phyloP scores from a whole-genome alignment of 2,797 vertebrate genomes.

The Sebastes steindachneri region DNA sequence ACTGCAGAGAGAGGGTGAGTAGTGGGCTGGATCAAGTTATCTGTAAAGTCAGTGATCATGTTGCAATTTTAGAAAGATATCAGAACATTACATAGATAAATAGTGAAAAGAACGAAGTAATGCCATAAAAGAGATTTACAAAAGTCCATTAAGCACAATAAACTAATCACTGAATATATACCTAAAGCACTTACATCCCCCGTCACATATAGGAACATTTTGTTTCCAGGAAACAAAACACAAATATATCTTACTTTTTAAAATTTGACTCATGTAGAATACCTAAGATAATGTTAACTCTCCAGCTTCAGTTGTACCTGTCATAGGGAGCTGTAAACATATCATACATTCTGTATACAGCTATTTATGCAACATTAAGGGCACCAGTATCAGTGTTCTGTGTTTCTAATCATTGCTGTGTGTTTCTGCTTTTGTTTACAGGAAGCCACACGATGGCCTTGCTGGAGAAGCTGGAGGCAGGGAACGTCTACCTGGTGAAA shows the following conservation, averaged over 20 bases:
- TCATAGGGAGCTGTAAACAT: not conserved
- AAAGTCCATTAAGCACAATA: not conserved
- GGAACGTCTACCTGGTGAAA: constrained; percentile 93
- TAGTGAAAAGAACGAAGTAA: not conserved
- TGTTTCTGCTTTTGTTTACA: constrained; percentile 61
- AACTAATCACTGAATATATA: not conserved
- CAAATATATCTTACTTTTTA: not conserved
- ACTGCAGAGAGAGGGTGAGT: constrained; percentile 92
- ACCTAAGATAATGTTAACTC: not conserved
- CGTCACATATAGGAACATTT: not conserved
- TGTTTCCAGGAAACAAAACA: not conserved
- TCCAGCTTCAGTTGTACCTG: not conserved
- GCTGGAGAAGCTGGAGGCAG: constrained; percentile 91
- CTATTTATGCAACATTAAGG: not conserved
- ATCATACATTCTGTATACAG: not conserved
- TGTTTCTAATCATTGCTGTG: constrained; percentile 13
- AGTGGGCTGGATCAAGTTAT: not conserved
- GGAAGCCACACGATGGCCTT: constrained; percentile 95
- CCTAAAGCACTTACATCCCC: not conserved
- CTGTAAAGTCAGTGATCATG: not conserved
- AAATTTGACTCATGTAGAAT: not conserved
- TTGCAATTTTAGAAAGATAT: not conserved
- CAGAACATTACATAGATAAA: not conserved
- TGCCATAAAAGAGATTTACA: not conserved
- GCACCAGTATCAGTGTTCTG: not conserved